Conservation (phyloP, 2,113 vertebrate species). For the Trinectes maculatus region DNA sequence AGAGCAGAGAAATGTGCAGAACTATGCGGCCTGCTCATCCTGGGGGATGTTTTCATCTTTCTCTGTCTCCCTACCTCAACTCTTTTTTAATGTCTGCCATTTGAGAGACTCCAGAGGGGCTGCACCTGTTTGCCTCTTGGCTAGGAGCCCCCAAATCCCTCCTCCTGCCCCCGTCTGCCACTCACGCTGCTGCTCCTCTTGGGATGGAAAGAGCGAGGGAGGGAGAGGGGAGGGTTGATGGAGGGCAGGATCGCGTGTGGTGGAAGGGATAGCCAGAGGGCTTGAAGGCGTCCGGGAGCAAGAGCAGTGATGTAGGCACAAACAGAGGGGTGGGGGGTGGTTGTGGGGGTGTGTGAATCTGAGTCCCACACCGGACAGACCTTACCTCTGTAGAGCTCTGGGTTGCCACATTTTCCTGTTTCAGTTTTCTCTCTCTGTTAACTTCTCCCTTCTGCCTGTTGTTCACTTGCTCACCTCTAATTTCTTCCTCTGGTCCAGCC, state of each 20-base stretch:
- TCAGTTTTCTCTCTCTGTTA: conserved; percentile 44
- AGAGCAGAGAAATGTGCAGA: conserved; percentile 63
- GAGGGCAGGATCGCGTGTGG: conserved; percentile 71
- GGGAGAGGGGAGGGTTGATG: conserved; percentile 37
- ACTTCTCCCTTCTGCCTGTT: conserved; percentile 37
- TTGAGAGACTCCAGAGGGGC: conserved; percentile 84
- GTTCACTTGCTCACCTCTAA: conserved; percentile 35
- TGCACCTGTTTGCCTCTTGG: conserved; percentile 88
- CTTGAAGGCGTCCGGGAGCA: conserved; percentile 75
- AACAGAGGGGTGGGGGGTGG: not conserved
- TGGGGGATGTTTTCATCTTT: conserved; percentile 81
- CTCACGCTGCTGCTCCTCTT: conserved; percentile 77
- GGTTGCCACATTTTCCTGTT: conserved; percentile 67
- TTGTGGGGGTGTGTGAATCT: not conserved
- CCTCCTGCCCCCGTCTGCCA: conserved; percentile 80
- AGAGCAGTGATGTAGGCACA: conserved; percentile 69
- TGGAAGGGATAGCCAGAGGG: conserved; percentile 81
- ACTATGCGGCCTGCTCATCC: conserved; percentile 77
- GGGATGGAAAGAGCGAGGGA: conserved; percentile 69
- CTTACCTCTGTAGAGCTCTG: conserved; percentile 52
- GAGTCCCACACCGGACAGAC: conserved; percentile 63
- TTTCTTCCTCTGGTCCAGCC: conserved; percentile 40
- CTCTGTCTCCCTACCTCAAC: conserved; percentile 45
- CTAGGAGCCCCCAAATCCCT: conserved; percentile 79
- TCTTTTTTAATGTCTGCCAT: conserved; percentile 84